Conservation (phyloP, 2,113 vertebrate species). For the Suncus etruscus region DNA sequence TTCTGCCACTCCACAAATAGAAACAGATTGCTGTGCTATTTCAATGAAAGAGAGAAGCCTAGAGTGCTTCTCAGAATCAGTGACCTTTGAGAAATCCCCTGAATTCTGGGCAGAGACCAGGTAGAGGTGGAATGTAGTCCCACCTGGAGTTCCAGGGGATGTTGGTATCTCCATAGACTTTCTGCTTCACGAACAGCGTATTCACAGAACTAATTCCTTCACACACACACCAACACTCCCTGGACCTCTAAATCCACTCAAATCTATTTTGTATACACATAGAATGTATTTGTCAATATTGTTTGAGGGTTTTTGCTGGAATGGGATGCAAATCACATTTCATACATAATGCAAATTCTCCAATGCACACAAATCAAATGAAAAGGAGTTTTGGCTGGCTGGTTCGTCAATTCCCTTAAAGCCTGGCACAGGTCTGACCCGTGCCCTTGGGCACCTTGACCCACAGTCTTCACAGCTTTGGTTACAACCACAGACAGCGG, state of each 20-base stretch:
- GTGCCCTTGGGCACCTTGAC: neutral
- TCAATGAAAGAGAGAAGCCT: neutral
- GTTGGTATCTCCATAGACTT: no score
- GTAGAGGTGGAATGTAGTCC: accelerated
- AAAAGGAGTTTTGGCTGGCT: constrained; percentile 13
- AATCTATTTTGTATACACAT: constrained; percentile 63
- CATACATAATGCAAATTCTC: constrained; percentile 68
- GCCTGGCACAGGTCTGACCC: no score
- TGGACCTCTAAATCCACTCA: constrained; percentile 22
- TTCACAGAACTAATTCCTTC: constrained; percentile 60
- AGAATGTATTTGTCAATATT: constrained; percentile 56
- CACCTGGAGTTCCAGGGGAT: neutral
- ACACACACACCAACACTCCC: neutral
- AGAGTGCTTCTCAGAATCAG: neutral
- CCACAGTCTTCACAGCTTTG: neutral
- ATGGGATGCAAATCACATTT: constrained; percentile 75
- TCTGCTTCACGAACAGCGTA: neutral
- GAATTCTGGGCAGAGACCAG: neutral
- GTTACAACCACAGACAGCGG: constrained; percentile 11
- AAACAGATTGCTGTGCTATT: neutral
- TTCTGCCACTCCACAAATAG: neutral
- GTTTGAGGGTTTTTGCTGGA: constrained; percentile 14
- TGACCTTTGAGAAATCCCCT: neutral
- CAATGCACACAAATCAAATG: constrained; percentile 42
- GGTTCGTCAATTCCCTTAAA: neutral